Evolutionary conservation across 1,140 invertebrate genomes (phyloP).

Genomic region (Drosophila paulistorum): DNA sequence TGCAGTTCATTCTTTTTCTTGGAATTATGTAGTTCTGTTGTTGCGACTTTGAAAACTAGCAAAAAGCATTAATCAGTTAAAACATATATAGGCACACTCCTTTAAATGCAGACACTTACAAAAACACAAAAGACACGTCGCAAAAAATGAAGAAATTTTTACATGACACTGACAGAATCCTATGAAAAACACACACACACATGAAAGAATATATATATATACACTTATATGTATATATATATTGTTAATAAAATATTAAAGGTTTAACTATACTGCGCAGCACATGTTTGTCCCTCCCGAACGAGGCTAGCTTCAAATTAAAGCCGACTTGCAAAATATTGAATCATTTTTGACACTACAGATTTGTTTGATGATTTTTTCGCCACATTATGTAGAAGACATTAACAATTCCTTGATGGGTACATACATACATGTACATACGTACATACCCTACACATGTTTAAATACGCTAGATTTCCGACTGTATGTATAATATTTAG

Average conservation of each 20-base stretch:
- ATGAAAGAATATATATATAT: slow-evolving; percentile 26
- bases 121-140: neutral
- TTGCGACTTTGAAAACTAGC: neutral
- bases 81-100: neutral
- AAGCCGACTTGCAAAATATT: neutral
- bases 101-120: neutral
- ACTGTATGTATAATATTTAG: neutral
- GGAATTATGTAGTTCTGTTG: neutral
- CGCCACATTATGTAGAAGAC: too few relatives aligned
- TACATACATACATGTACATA: too few relatives aligned
- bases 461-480: neutral
- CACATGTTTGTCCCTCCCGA: neutral
- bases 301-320: neutral
- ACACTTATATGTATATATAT: slow-evolving; percentile 18
- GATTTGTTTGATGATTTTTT: slow-evolving; percentile 32
- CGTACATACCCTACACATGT: neutral
- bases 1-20: neutral
- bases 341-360: neutral
- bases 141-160: neutral
- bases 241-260: slow-evolving; percentile 2
- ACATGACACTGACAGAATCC: neutral
- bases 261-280: slow-evolving; percentile 33
- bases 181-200: slow-evolving; percentile 9
- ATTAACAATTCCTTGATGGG: neutral
- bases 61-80: slow-evolving; percentile 1